Evolutionary conservation across 2,797 vertebrate species (phyloP).

Genomic region (Mormyrops attenuatus): DNA sequence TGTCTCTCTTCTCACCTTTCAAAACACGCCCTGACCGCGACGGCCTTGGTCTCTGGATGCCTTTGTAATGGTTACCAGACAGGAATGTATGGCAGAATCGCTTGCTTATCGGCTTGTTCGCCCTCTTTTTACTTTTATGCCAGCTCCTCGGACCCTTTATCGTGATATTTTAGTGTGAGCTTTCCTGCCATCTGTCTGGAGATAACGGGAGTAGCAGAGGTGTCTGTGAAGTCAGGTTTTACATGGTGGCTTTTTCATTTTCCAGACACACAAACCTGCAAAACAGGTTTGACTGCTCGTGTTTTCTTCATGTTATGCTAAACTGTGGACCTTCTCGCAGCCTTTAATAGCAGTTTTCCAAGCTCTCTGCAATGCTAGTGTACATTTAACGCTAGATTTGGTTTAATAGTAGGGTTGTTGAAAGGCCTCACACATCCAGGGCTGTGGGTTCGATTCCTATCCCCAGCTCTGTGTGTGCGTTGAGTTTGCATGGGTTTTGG

Average conservation of each 20-base stretch:
- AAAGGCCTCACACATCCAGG: neutral
- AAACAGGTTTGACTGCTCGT: neutral
- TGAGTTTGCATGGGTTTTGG: neutral
- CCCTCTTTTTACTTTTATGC: neutral
- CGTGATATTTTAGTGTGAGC: neutral
- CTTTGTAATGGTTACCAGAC: conserved; percentile 22
- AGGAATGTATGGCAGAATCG: conserved; percentile 1
- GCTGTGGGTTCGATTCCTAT: neutral
- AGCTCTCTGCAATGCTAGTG: neutral
- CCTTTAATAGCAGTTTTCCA: neutral
- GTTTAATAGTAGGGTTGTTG: neutral
- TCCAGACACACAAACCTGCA: neutral
- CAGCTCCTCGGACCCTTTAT: neutral
- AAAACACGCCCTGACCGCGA: neutral
- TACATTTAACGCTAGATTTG: neutral
- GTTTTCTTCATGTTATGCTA: neutral
- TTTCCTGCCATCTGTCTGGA: neutral
- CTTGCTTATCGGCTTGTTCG: neutral
- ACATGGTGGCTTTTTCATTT: neutral
- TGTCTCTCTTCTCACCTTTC: neutral
- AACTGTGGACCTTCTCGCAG: neutral
- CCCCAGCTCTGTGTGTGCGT: neutral
- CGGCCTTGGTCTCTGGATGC: neutral
- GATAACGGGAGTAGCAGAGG: neutral
- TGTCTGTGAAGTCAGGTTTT: neutral